Percentiles rank a stretch among this genome's conserved stretches.
phyloP scores from a whole-genome alignment of 2,888 invertebrate species.

The Aporophyla nigra region DNA sequence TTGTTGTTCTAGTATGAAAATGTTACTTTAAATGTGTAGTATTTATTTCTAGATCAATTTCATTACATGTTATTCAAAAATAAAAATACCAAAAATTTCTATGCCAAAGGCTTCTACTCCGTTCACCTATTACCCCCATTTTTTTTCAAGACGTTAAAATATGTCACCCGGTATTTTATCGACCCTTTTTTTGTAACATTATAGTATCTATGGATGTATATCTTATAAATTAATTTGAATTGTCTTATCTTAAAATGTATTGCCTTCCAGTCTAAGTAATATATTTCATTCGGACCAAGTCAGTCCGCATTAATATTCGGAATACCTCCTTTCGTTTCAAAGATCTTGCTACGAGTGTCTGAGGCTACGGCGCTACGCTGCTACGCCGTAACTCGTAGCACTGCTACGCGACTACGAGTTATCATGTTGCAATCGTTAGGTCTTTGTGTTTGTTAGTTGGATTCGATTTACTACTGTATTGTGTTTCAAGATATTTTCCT shows the following conservation, averaged over 20 bases:
- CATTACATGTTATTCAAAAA: too few relatives aligned
- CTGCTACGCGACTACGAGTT: slow-evolving; percentile 62
- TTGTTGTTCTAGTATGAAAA: too few relatives aligned
- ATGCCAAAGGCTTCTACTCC: too few relatives aligned
- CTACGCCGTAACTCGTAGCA: slow-evolving; percentile 62
- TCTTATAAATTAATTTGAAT: neutral
- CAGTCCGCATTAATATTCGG: neutral
- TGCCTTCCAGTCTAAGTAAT: neutral
- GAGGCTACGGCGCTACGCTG: slow-evolving; percentile 32
- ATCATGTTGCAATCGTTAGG: slow-evolving; percentile 56
- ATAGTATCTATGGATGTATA: neutral
- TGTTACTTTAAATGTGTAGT: too few relatives aligned
- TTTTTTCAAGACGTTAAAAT: too few relatives aligned
- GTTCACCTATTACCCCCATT: too few relatives aligned
- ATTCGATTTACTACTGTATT: slow-evolving; percentile 39
- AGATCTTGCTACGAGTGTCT: slow-evolving; percentile 19
- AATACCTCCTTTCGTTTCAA: slow-evolving; percentile 19
- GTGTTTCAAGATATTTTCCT: slow-evolving; percentile 7
- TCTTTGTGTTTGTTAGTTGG: slow-evolving; percentile 28
- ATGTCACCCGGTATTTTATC: too few relatives aligned
- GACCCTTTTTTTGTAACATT: neutral
- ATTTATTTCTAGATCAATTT: too few relatives aligned
- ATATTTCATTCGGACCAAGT: neutral
- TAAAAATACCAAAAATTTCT: too few relatives aligned
- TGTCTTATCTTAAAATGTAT: neutral